Base-by-base conservation (phyloP, 2,888 invertebrate genomes). In the Empis stercorea region DNA sequence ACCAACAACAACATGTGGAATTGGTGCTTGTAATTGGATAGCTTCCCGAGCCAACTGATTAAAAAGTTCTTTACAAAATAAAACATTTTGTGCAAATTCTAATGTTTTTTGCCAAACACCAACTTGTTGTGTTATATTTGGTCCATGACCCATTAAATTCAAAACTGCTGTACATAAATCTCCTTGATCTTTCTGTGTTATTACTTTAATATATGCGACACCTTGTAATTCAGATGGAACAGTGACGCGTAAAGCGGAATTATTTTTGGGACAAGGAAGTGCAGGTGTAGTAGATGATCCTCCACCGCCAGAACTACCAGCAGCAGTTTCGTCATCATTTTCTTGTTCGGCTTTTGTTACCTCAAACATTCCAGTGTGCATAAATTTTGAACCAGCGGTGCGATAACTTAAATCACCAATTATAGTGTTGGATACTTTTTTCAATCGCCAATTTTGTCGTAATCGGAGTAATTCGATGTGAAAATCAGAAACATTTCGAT, bases 51-150 rank as follows among this genome's bases (percentile, higher is more conserved):
- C 95, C 46, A 96, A 70, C 59, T 95, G 87, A 53, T 91, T 87
- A 63, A 96, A 96, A 30, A 96, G 70, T 67, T 96, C 96, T 69
- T 95, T 95, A 64, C 96, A 96, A 71, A 95, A 96, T 16, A 96
- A 73, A 23, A 96, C 94, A 67, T 96, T 96, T 64, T 96, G 96
- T 0, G 95, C 95, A 0, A 91, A 89, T 64, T 96, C 95, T n/a
- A 96, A 72, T 58, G 92, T 92, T 61, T 91, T 88, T 59, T 95
- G 93, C 96, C 96, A 96, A 61, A 91, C 76, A 0, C 77, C 78
- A 9, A 71, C 71, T 23, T 76, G 65, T 49, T 84, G 82, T 1
- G 82, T 75, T 50, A 78, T 75, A 46, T 80, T 76, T 0, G 85
- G 81, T 40, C 84, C 84, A 55, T 85, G 76, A 1, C 85, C 85